Percentiles rank a stretch among this genome's conserved stretches.
Evolutionary conservation across 2,797 vertebrate genomes (phyloP).

Genomic region (Coregonus ussuriensis): DNA sequence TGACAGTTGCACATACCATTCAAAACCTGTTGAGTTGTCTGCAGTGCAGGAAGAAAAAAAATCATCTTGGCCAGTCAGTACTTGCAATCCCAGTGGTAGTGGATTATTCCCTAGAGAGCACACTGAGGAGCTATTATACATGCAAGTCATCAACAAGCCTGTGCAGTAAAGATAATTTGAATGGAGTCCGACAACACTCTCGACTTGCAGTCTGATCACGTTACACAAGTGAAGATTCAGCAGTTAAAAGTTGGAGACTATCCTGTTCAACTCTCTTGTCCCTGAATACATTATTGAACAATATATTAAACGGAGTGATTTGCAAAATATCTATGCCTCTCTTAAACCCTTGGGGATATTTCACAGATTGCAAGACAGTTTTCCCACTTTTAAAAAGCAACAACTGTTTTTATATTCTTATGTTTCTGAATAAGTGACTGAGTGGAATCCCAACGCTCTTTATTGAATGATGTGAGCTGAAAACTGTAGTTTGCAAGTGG

Average conservation of each 20-base stretch:
- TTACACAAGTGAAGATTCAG: slow-evolving; percentile 1
- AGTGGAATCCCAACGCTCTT: background rate
- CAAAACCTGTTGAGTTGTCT: background rate
- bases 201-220: background rate
- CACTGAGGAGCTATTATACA: background rate
- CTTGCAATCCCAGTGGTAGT: background rate
- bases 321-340: background rate
- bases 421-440: background rate
- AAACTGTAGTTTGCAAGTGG: background rate
- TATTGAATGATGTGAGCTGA: background rate
- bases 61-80: background rate
- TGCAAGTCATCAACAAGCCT: background rate
- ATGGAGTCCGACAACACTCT: background rate
- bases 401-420: background rate
- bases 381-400: background rate
- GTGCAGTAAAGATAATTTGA: background rate
- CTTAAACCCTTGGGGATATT: background rate
- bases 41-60: background rate
- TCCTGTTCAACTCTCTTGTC: background rate
- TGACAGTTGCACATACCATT: background rate
- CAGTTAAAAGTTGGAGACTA: slow-evolving; percentile 6
- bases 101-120: background rate
- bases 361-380: background rate
- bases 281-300: background rate
- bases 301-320: background rate